phyloP scores from a whole-genome alignment of 2,797 vertebrate genomes.

The Malacoraja senta region DNA sequence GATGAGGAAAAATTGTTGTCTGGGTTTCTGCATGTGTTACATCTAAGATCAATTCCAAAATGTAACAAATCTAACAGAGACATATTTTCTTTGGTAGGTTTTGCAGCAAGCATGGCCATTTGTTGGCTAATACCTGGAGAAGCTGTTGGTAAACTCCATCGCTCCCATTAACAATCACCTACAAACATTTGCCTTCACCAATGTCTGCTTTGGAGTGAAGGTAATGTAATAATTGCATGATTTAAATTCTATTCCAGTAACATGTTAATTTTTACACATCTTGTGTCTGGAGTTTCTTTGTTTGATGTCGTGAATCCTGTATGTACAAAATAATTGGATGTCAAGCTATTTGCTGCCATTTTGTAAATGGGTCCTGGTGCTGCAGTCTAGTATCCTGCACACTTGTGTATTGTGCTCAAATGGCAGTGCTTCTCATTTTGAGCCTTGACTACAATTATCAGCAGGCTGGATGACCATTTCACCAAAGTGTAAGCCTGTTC shows the following conservation, averaged over 20 bases:
- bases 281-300: background rate
- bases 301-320: background rate
- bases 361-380: background rate
- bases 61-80: background rate
- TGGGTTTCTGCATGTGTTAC: background rate
- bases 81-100: conserved; percentile 56
- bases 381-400: background rate
- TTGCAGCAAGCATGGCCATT: conserved; percentile 90
- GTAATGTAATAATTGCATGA: conserved; percentile 49
- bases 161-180: conserved; percentile 74
- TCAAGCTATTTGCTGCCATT: background rate
- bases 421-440: background rate
- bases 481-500: background rate
- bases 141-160: conserved; percentile 75
- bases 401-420: background rate
- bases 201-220: conserved; percentile 83
- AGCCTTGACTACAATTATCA: background rate
- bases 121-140: conserved; percentile 84
- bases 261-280: background rate
- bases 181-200: conserved; percentile 84
- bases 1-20: background rate
- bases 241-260: background rate
- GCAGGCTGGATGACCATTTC: background rate
- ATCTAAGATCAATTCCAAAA: background rate
- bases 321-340: background rate